Evolutionary conservation across 2,888 invertebrate species (phyloP).

Genomic region (Sphaeridia pumilis): DNA sequence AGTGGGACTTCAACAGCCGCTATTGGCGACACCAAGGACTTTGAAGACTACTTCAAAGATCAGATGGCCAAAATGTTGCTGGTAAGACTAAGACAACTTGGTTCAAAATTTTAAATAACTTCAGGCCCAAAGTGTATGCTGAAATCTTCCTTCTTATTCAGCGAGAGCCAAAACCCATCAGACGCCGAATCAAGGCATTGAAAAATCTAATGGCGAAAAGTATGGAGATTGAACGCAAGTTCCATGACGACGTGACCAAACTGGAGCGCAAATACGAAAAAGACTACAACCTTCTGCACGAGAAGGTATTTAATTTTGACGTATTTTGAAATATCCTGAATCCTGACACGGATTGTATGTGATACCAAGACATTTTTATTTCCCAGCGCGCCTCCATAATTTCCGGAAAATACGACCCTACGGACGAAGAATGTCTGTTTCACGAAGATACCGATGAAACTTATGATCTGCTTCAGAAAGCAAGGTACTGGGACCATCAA

Average conservation of each 20-base stretch:
- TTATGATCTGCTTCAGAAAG: slow-evolving; percentile 7
- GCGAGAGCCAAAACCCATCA: slow-evolving; percentile 1
- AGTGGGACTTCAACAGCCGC: too few relatives aligned
- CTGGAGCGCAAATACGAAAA: slow-evolving; percentile 9
- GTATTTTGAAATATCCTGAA: too few relatives aligned
- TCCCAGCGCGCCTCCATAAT: slow-evolving; percentile 7
- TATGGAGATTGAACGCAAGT: slow-evolving; percentile 8
- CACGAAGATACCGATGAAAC: slow-evolving; percentile 13
- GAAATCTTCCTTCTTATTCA: neutral
- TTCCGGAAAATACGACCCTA: slow-evolving; percentile 9
- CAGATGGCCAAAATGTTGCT: neutral
- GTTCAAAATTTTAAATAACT: neutral
- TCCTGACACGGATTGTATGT: too few relatives aligned
- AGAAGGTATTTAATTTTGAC: neutral
- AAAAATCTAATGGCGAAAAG: slow-evolving; percentile 7
- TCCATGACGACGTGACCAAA: slow-evolving; percentile 7
- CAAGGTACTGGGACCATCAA: too few relatives aligned
- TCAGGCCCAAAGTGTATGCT: neutral
- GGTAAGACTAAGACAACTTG: neutral
- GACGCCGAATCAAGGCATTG: slow-evolving; percentile 8
- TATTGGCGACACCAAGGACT: too few relatives aligned
- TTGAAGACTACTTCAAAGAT: neutral
- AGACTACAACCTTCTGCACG: slow-evolving; percentile 5
- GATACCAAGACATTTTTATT: neutral
- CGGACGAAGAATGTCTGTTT: slow-evolving; percentile 10